These are phyloP conservation scores for Vultur gryphus DNA, from an alignment of 2,797 vertebrate species.

Conservation along the genomic window DNA sequence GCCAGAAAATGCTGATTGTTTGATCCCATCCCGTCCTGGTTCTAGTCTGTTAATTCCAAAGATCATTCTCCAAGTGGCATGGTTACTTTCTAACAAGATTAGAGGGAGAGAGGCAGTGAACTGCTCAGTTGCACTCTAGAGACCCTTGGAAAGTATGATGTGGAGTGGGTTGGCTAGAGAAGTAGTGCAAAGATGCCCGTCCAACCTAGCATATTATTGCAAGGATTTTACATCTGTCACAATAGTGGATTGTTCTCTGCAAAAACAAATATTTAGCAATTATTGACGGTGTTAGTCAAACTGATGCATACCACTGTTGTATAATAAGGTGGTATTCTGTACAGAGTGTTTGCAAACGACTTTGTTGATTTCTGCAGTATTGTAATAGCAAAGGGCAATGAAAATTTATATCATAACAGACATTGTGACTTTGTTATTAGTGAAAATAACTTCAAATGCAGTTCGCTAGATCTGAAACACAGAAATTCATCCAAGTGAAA, in stretches of 20 bases:
- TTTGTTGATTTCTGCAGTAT: neutral
- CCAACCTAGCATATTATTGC: neutral
- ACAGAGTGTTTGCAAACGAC: neutral
- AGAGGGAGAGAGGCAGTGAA: neutral
- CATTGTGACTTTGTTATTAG: slow-evolving; percentile 7
- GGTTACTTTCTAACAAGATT: slow-evolving; percentile 17
- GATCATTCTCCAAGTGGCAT: neutral
- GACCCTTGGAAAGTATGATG: neutral
- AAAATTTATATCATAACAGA: neutral
- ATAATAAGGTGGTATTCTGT: neutral
- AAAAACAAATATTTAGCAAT: neutral
- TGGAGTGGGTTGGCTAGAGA: neutral
- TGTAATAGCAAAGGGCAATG: neutral
- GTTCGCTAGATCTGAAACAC: neutral
- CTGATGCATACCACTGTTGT: neutral
- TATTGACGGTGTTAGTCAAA: neutral
- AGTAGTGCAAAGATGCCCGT: neutral
- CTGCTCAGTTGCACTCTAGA: neutral
- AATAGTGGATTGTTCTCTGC: neutral
- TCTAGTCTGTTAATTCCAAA: slow-evolving; percentile 17
- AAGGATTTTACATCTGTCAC: neutral
- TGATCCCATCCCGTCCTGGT: neutral
- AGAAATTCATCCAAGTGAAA: neutral
- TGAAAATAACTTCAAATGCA: neutral
- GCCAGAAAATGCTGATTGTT: neutral